These are phyloP conservation scores for Cyaniris semiargus DNA, from an alignment of 2,888 invertebrate species.

Conservation along the genomic window DNA sequence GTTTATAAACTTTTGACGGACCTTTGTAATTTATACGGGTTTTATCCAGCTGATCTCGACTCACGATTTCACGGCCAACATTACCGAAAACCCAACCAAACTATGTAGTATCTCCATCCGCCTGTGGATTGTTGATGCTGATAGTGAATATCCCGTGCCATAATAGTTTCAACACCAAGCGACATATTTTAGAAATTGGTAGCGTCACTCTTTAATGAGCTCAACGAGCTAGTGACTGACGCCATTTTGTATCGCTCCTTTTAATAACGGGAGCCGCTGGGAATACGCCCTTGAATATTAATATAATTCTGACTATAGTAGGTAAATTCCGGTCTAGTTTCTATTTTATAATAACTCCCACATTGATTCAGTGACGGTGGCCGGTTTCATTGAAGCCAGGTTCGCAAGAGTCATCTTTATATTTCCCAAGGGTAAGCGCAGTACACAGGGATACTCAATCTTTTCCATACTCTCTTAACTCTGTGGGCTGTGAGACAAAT, in stretches of 20 bases:
- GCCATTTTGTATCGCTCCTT: slow-evolving; percentile 55
- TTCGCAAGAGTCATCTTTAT: too few species aligned
- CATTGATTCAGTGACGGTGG: background rate
- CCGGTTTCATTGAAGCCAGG: background rate
- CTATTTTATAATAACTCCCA: background rate
- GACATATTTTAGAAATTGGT: slow-evolving; percentile 73
- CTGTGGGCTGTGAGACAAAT: too few species aligned
- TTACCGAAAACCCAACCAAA: too few species aligned
- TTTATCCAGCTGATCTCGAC: too few species aligned
- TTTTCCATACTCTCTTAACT: too few species aligned
- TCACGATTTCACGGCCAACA: too few species aligned
- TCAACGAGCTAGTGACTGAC: slow-evolving; percentile 63
- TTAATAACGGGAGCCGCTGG: slow-evolving; percentile 47
- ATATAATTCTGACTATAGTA: slow-evolving; percentile 12
- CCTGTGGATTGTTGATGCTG: background rate
- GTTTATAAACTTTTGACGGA: too few species aligned
- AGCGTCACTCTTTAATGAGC: slow-evolving; percentile 71
- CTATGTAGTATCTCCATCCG: background rate
- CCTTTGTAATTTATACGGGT: too few species aligned
- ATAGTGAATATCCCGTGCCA: slow-evolving; percentile 10
- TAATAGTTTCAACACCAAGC: slow-evolving; percentile 55
- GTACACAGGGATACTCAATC: too few species aligned
- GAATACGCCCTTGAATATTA: slow-evolving; percentile 30
- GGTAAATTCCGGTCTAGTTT: slow-evolving; percentile 21
- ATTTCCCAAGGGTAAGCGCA: too few species aligned